A percentile compares a stretch with the other conserved stretches of the same genome.
Conservation (phyloP, 30 jellyfish, hydroid and myxozoan genomes). For the Haliclystus octoradiatus region DNA sequence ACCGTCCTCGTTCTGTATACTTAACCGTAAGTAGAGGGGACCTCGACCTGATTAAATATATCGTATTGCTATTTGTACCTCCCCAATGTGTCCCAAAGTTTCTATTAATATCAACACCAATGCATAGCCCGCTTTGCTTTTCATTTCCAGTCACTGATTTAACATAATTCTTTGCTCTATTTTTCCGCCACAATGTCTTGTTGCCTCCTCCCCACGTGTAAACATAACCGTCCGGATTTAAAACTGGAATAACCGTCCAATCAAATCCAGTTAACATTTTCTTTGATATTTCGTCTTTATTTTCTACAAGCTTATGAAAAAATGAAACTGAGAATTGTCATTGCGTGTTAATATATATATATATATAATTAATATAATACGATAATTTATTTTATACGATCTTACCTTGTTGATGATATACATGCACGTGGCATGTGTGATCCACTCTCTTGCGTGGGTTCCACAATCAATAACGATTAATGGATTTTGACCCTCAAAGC, state of each 20-base stretch:
- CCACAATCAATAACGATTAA: slow-evolving; percentile 43
- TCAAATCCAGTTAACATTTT: not conserved
- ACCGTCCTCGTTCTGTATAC: no score
- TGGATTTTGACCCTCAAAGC: no score
- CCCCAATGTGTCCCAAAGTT: slow-evolving; percentile 43
- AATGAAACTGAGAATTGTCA: not conserved
- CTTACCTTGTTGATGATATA: slow-evolving; percentile 19
- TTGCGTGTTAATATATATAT: not conserved
- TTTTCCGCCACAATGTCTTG: slow-evolving; percentile 33
- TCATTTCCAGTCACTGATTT: not conserved
- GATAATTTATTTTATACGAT: not conserved
- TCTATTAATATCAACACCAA: slow-evolving; percentile 45
- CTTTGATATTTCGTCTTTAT: not conserved
- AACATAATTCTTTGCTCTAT: slow-evolving; percentile 20
- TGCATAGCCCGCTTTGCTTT: slow-evolving; percentile 19
- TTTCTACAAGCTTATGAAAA: not conserved
- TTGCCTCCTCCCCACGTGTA: slow-evolving; percentile 22
- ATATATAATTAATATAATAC: no score
- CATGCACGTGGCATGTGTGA: slow-evolving; percentile 37
- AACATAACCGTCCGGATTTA: slow-evolving; percentile 45
- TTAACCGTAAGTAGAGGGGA: no score
- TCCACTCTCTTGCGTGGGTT: slow-evolving; percentile 49
- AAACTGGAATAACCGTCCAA: slow-evolving; percentile 30
- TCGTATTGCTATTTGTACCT: slow-evolving; percentile 5
- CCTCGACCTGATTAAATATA: no score